Evolutionary conservation across 2,888 invertebrate species (phyloP), one percentile per base, ranked within the genome.

Genomic region (Epinotia demarniana): DNA sequence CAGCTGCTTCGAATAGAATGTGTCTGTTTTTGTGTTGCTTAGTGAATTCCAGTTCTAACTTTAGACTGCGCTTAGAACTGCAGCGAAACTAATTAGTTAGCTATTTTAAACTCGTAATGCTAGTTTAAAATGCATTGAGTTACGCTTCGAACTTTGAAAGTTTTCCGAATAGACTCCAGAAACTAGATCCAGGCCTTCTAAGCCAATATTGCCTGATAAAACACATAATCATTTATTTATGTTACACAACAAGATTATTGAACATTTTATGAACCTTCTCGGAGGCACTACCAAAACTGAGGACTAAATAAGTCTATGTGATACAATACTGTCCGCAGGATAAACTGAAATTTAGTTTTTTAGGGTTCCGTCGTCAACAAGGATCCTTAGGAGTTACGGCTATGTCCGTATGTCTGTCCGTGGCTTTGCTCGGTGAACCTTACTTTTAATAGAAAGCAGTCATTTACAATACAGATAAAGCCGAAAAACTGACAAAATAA

Each of bases 81-180:
- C 55, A 74, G 69, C 63, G 57, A 74, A 74, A 69, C 74, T 74
- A 74, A 74, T 74, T 74, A 69, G 69, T 58, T 69, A 39, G 69
- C 74, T 69, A 74, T 74, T 74, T 74, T 69, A 69, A 69, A 74
- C 74, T 74, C 74, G 69, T 74, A 74, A 74, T 69, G 46, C 57
- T 74, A 63, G 63, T 70, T 74, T 63, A 73, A 73, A 73, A 73
- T 73, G 67, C 73, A 73, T 60, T 68, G 61, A 67, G 73, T 43
- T 61, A 33, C 53, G 67, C 60, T 61, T 18, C 61, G 61, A 49
- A 67, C 53, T 67, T 67, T 67, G 8, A 60, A 61, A 55, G 43
- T 67, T 61, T 61, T 46, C 39, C 23, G 53, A 53, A 67, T 39
- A 61, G 60, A 61, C 66, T 49, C 61, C 12, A 23, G 16, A 3